Evolutionary conservation across 1,140 invertebrate species (phyloP), one percentile per base, ranked within the genome.

Genomic region (Hylaeus volcanicus): DNA sequence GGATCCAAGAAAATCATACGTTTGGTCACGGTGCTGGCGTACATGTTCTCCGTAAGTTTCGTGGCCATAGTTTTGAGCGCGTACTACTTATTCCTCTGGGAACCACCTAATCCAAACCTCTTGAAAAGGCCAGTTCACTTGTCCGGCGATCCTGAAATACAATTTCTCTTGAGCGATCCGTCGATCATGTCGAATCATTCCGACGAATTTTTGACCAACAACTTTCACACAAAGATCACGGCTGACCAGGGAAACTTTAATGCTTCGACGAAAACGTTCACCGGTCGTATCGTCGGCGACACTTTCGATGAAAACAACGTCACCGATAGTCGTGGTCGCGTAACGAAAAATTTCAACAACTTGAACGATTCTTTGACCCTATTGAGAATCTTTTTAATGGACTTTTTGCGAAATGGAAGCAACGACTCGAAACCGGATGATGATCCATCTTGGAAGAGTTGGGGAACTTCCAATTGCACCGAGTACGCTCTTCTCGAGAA

Each of bases 31-130:
- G 97, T 98, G 4, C 91, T 97, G 79, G 96, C 96, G 1, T 98
- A 98, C 89, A 95, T 97, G 73, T 93, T 97, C 63, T 96, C 96
- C 9, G 97, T 98, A 11, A 97, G 96, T 15, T 94, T 96, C 86
- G 96, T 96, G 3, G 97, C 96, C 2, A 96, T 98, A 71, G 94
- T 97, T 0, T 92, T 98, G 12, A 97, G 97, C 14, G 94, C 97
- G 5, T 98, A 98, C 92, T 98, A 98, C 90, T 94, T 97, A 72
- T 96, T 97, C 87, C 93, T 98, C 39, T 98, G 97, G 97, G 95
- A 97, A 86, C 96, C 97, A 1, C 94, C 94, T 2, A 92, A 94
- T 74, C 89, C 92, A 1, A 81, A 87, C 9, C 75, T 91, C 1
- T 83, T 92, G 37, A 82, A 85, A 43, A 60, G 41, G 9, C 64